Evolutionary conservation across 2,797 vertebrate species (phyloP).

Genomic region (Pseudopleuronectes americanus): DNA sequence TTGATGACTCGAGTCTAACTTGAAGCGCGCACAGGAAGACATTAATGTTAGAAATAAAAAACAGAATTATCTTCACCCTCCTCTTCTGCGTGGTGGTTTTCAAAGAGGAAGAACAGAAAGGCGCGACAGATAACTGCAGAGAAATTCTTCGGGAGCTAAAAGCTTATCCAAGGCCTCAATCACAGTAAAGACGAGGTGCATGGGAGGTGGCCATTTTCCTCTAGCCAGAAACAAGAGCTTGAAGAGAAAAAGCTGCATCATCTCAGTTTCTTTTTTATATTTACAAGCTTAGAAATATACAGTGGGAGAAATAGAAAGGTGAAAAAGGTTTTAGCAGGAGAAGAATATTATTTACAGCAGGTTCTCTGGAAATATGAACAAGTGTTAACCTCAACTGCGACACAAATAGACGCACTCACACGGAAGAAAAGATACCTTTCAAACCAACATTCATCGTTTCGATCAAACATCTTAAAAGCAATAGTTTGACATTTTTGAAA

Average conservation of each 20-base stretch:
- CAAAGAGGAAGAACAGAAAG: conserved; percentile 52
- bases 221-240: conserved; percentile 64
- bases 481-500: conserved; percentile 42
- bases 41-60: conserved; percentile 49
- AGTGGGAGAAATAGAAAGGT: conserved; percentile 54
- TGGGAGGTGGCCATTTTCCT: conserved; percentile 55
- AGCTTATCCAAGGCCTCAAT: conserved; percentile 68
- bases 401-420: conserved; percentile 48
- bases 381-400: conserved; percentile 52
- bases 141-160: conserved; percentile 58
- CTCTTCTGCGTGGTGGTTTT: conserved; percentile 58
- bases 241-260: conserved; percentile 54
- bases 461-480: conserved; percentile 13
- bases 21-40: conserved; percentile 48
- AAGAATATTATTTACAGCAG: conserved; percentile 75
- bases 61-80: conserved; percentile 61
- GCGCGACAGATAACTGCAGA: conserved; percentile 49
- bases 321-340: conserved; percentile 59
- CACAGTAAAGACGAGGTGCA: conserved; percentile 60
- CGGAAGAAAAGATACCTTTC: conserved; percentile 44
- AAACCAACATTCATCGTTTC: conserved; percentile 33
- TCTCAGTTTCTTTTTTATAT: conserved; percentile 72
- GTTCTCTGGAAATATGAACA: conserved; percentile 51
- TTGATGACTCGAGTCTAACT: conserved; percentile 56
- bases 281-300: conserved; percentile 77